A percentile compares a stretch with the other conserved stretches of the same genome.
Conservation (phyloP, 2,113 vertebrate species). For the Tachysurus vachellii region DNA sequence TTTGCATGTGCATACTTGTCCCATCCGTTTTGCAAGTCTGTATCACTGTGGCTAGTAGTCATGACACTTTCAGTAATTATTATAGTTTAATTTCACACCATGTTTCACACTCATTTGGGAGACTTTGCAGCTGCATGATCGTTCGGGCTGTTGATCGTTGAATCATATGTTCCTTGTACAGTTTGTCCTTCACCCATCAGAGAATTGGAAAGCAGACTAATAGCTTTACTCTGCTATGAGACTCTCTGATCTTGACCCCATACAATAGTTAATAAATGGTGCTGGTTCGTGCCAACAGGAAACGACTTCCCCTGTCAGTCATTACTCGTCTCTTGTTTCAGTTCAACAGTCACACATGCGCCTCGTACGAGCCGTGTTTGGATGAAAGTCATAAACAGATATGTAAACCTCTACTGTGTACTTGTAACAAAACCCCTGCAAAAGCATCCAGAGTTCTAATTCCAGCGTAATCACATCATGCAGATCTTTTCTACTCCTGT, state of each 20-base stretch:
- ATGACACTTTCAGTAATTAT: background rate
- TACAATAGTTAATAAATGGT: conserved; percentile 30
- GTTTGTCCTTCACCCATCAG: conserved; percentile 14
- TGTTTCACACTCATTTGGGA: conserved; percentile 15
- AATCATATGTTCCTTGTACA: background rate
- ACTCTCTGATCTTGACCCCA: conserved; percentile 12
- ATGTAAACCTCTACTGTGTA: conserved; percentile 32
- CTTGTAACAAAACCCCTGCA: conserved; percentile 46
- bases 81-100: background rate
- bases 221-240: conserved; percentile 20
- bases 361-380: conserved; percentile 20
- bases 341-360: conserved; percentile 27
- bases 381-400: conserved; percentile 46
- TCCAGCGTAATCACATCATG: conserved; percentile 49
- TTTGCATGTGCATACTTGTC: conserved; percentile 9
- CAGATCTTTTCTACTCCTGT: background rate
- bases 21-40: background rate
- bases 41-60: background rate
- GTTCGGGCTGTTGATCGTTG: background rate
- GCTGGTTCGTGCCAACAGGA: conserved; percentile 19
- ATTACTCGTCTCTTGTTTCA: conserved; percentile 34
- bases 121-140: conserved; percentile 9
- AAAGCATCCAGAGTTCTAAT: conserved; percentile 20
- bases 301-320: conserved; percentile 44
- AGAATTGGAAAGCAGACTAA: conserved; percentile 25